Evolutionary conservation across 2,797 vertebrate species (phyloP).

Genomic region (Enteromius treurensis): DNA sequence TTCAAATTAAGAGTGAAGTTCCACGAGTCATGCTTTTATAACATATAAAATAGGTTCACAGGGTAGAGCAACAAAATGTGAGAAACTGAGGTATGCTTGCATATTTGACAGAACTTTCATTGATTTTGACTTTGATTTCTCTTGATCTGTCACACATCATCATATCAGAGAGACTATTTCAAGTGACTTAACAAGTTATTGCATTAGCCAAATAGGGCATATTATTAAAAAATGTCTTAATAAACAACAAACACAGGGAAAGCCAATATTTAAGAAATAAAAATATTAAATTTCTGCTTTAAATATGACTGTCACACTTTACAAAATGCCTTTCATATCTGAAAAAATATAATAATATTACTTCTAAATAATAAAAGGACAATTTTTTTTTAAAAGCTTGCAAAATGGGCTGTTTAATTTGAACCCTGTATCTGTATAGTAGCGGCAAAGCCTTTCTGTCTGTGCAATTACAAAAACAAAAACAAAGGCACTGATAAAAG

Average conservation of each 20-base stretch:
- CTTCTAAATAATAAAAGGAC: neutral
- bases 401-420: neutral
- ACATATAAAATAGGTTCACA: neutral
- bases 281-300: neutral
- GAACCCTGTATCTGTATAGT: neutral
- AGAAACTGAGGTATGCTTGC: no score
- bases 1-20: constrained; percentile 20
- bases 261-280: neutral
- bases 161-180: neutral
- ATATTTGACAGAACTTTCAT: neutral
- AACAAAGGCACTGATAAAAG: constrained; percentile 3
- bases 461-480: neutral
- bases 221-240: neutral
- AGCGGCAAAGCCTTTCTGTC: neutral
- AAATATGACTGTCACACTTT: neutral
- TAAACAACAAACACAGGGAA: neutral
- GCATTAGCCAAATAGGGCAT: neutral
- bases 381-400: neutral
- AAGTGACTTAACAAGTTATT: neutral
- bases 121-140: neutral
- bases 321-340: neutral
- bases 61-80: neutral
- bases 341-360: neutral
- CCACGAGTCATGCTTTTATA: neutral
- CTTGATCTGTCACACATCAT: neutral